Evolutionary conservation across 2,797 vertebrate species (phyloP), one percentile per base, ranked within the genome.

Genomic region (Sebastes hopkinsi): DNA sequence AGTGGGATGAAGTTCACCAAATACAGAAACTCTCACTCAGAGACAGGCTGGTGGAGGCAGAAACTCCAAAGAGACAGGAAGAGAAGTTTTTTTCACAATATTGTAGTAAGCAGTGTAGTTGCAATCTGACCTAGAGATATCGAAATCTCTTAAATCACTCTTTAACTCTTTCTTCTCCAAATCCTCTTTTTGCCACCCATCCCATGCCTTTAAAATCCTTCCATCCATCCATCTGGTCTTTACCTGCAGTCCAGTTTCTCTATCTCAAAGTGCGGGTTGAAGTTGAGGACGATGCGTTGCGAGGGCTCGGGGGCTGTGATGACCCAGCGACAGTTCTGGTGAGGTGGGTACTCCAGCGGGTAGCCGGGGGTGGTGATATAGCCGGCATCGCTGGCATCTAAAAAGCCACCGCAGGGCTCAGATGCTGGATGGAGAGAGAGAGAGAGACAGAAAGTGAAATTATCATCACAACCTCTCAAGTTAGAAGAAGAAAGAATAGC

Each of bases 231-330:
- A 75, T 22, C 62, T 18, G 2, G 23, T 4, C 2, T 96, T 96
- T 95, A 99, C 99, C 98, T 99, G 99, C 99, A 99, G 91, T 99
- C 99, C 1, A 99, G 97, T 59, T 98, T 99, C 93, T 99, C 98
- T 0, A 99, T 98, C 95, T 99, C 99, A 27, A 99, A 99, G 92
- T 99, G 99, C 3, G 99, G 99, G 93, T 99, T 99, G 93, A 99
- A 99, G 96, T 99, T 99, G 88, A 99, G 97, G 86, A 98, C 97
- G 64, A 99, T 99, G 94, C 98, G 98, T 90, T 99, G 98, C 11
- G 97, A 97, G 36, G 97, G 90, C 88, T 99, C 98, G 0, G 99
- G 98, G 4, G 97, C 95, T 0, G 97, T 98, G 93, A 99, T 97
- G 91, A 99, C 87, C 99, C 99, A 99, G 87, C 97, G 97, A 1